Evolutionary conservation across 2,113 vertebrate species (phyloP), one percentile per base, ranked within the genome.

Genomic region (Oncorhynchus kisutch): DNA sequence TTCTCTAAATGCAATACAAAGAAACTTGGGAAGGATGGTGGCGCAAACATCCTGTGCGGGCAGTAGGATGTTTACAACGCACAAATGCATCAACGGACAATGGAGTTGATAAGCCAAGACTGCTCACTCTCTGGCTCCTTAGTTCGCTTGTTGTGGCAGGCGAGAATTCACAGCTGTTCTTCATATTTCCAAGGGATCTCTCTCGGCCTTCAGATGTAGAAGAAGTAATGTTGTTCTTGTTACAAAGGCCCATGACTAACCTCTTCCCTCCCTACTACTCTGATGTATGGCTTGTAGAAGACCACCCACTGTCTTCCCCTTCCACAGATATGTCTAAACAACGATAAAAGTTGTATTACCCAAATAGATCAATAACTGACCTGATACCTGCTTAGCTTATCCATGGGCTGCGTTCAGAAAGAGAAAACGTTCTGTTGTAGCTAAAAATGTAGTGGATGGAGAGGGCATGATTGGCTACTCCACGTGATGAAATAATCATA

Each of bases 61-160:
- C 66, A 72, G 70, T 74, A 80, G 82, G 85, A 91, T 91, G 90
- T 91, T 91, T 89, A 90, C 82, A 79, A 67, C 64, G 48, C 62
- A 49, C 27, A 27, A 65, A 45, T 72, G 54, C 67, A 57, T 79
- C 75, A 81, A 72, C 81, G 72, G 82, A 84, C 67, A 73, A 79
- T 71, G 66, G 79, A 74, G 73, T 67, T 68, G 75, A 84, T 86
- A 83, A 84, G 79, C 48, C 20, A 68, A 83, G 77, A 51, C 82
- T 39, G 48, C 71, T 71, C 73, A 78, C 78, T 78, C 83, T 70
- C 67, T 62, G 54, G 18, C 31, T 70, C 18, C 20, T 16, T 4
- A 12, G 75, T 18, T 57, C 31, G 34, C 13, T 27, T 24, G 25
- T 25, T n/a, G 64, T 3, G 48, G 67, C 14, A 14, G 13, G 71